Percentiles rank a stretch among this genome's conserved stretches.
phyloP scores from a whole-genome alignment of 1,140 invertebrate genomes.

The Lepidurus apus region DNA sequence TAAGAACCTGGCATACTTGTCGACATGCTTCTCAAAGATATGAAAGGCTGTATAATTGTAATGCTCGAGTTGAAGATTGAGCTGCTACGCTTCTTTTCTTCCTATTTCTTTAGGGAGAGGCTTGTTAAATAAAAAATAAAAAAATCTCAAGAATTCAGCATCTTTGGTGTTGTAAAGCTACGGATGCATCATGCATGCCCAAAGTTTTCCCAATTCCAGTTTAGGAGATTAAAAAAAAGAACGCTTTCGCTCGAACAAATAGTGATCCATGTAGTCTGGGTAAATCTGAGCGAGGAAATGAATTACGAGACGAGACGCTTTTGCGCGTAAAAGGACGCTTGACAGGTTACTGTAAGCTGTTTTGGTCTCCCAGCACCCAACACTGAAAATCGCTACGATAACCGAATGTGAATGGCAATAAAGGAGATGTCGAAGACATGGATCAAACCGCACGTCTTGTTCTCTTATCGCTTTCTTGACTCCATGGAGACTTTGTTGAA shows the following conservation, averaged over 20 bases:
- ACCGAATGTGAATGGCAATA: slow-evolving; percentile 11
- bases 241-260: too few species aligned
- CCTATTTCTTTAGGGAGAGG: too few species aligned
- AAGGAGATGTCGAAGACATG: slow-evolving; percentile 3
- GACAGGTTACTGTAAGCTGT: slow-evolving; percentile 3
- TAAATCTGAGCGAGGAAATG: neutral
- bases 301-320: neutral
- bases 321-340: slow-evolving; percentile 10
- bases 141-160: too few species aligned
- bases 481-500: neutral
- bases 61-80: slow-evolving; percentile 1
- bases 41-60: neutral
- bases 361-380: neutral
- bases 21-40: neutral
- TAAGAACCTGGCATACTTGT: neutral
- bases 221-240: too few species aligned
- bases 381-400: slow-evolving; percentile 8
- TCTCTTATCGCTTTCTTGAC: slow-evolving; percentile 3
- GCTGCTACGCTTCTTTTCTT: neutral
- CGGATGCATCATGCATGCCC: too few species aligned
- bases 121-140: too few species aligned
- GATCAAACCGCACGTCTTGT: slow-evolving; percentile 13
- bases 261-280: neutral
- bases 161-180: too few species aligned
- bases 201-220: too few species aligned